phyloP scores from a whole-genome alignment of 2,888 invertebrate species.

The Bembecia ichneumoniformis region DNA sequence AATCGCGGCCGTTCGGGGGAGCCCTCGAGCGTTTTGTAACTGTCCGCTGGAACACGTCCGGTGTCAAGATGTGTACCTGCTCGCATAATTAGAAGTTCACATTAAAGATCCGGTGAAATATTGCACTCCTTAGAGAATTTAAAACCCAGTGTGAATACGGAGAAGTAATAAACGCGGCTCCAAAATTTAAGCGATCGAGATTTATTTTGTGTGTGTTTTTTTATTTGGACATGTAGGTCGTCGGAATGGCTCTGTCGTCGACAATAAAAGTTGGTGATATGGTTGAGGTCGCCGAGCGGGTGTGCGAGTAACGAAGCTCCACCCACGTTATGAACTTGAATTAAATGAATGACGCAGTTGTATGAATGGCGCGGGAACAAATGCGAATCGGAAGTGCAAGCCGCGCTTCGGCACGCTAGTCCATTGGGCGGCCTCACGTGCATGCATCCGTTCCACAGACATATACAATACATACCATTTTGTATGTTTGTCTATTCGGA shows the following conservation, averaged over 20 bases:
- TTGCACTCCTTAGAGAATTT: slow-evolving; percentile 49
- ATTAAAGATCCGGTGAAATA: slow-evolving; percentile 56
- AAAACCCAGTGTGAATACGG: slow-evolving; percentile 44
- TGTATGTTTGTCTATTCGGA: no score
- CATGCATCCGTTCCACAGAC: slow-evolving; percentile 21
- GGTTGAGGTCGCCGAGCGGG: slow-evolving; percentile 24
- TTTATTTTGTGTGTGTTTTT: slow-evolving; percentile 48
- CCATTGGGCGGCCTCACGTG: slow-evolving; percentile 44
- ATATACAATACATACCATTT: slow-evolving; percentile 4
- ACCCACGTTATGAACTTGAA: slow-evolving; percentile 67
- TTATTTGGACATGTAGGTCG: slow-evolving; percentile 21
- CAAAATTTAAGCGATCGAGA: slow-evolving; percentile 38
- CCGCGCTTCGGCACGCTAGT: slow-evolving; percentile 53
- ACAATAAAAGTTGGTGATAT: slow-evolving; percentile 38
- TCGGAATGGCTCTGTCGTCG: slow-evolving; percentile 25
- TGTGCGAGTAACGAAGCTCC: slow-evolving; percentile 36
- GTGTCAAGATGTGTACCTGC: slow-evolving; percentile 37
- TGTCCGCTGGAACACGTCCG: slow-evolving; percentile 23
- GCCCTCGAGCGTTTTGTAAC: slow-evolving; percentile 7
- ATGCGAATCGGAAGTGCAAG: slow-evolving; percentile 65
- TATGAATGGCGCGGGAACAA: slow-evolving; percentile 68
- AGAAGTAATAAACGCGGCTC: slow-evolving; percentile 50
- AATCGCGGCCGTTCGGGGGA: no score
- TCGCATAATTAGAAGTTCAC: slow-evolving; percentile 54
- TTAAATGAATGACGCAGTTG: slow-evolving; percentile 63